Percentiles rank a stretch among this genome's conserved stretches.
phyloP scores from a whole-genome alignment of 2,113 vertebrate species.

The Todiramphus chloris region DNA sequence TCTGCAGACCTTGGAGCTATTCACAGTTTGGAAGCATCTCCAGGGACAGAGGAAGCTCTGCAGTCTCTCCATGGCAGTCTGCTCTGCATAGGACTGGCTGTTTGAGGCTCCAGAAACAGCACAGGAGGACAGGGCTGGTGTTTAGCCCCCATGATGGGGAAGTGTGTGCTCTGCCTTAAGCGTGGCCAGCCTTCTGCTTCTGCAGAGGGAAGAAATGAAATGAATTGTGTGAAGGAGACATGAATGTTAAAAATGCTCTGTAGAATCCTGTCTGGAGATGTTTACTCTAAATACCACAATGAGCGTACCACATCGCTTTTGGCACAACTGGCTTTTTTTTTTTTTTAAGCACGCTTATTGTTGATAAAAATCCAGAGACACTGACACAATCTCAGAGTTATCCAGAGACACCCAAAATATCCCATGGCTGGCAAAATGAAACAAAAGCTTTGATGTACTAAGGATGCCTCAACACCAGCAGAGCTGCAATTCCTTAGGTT shows the following conservation, averaged over 20 bases:
- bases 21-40: neutral
- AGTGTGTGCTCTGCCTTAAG: neutral
- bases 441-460: neutral
- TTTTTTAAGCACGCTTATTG: neutral
- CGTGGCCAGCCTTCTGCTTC: neutral
- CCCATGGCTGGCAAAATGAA: neutral
- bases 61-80: fast-evolving
- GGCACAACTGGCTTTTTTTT: neutral
- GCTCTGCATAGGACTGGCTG: neutral
- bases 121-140: neutral
- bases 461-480: neutral
- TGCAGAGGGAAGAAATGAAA: neutral
- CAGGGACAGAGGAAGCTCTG: neutral
- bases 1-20: neutral
- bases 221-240: neutral
- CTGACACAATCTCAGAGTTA: neutral
- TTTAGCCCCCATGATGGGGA: neutral
- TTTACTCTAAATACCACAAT: neutral
- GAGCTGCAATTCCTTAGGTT: neutral
- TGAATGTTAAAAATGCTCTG: neutral
- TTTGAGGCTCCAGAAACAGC: neutral
- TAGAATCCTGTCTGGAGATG: neutral
- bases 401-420: neutral
- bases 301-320: neutral
- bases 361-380: slow-evolving; percentile 8